Evolutionary conservation across 2,888 invertebrate genomes (phyloP).

Genomic region (Eubasilissa splendida): DNA sequence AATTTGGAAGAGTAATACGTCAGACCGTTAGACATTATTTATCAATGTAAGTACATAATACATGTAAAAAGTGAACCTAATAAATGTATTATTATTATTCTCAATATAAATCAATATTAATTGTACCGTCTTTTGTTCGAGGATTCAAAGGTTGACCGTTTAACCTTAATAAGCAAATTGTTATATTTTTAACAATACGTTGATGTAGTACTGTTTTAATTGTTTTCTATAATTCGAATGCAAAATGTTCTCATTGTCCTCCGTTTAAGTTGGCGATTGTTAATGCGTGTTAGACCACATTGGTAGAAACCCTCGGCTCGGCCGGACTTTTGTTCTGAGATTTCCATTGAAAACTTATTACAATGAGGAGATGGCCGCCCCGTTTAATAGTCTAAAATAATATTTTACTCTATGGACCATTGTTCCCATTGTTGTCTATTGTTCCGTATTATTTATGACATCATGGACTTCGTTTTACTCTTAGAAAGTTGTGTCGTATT

Average conservation of each 20-base stretch:
- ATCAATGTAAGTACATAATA: too few relatives aligned
- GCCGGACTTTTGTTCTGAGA: conserved; percentile 49
- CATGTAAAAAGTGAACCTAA: too few relatives aligned
- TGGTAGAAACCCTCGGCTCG: conserved; percentile 14
- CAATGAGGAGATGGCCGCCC: conserved; percentile 54
- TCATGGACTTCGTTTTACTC: conserved; percentile 50
- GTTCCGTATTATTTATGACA: conserved; percentile 53
- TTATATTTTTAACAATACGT: background rate
- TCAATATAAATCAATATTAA: too few relatives aligned
- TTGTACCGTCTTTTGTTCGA: too few relatives aligned
- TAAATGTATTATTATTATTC: too few relatives aligned
- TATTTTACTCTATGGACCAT: conserved; percentile 51
- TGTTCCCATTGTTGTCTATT: conserved; percentile 50
- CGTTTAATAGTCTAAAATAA: conserved; percentile 57
- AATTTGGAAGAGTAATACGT: too few relatives aligned
- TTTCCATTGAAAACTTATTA: conserved; percentile 57
- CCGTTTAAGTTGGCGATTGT: conserved; percentile 33
- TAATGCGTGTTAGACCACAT: conserved; percentile 23
- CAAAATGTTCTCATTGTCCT: conserved; percentile 26
- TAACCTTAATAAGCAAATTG: too few relatives aligned
- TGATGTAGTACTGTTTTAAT: conserved; percentile 21
- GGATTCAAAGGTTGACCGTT: too few relatives aligned
- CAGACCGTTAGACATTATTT: too few relatives aligned
- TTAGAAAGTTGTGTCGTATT: conserved; percentile 31
- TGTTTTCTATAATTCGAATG: conserved; percentile 17